These are phyloP conservation scores for Onychorhynchus coronatus DNA, from an alignment of 2,113 vertebrate species.

Conservation along the genomic window DNA sequence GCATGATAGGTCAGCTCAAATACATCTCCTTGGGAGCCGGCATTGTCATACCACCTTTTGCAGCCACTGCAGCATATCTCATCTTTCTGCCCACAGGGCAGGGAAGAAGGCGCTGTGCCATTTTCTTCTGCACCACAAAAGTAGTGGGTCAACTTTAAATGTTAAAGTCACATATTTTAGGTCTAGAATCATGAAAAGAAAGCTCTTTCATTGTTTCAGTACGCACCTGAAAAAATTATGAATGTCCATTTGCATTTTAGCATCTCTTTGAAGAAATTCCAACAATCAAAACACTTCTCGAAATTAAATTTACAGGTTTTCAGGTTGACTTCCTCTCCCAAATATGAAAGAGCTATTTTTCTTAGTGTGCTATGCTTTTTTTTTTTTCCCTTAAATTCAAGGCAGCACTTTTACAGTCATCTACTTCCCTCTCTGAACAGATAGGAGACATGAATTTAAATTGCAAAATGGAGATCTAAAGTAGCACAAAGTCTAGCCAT, in stretches of 20 bases:
- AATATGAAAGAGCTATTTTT: background rate
- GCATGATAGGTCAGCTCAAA: slow-evolving; percentile 31
- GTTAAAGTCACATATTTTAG: background rate
- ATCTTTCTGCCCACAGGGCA: background rate
- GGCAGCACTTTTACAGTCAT: background rate
- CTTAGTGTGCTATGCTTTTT: background rate
- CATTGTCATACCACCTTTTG: background rate
- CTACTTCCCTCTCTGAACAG: background rate
- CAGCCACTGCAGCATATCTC: background rate
- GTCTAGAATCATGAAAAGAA: background rate
- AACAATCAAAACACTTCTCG: background rate
- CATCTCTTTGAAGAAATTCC: background rate
- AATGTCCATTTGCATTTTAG: background rate
- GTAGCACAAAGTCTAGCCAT: background rate
- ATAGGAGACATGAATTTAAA: slow-evolving; percentile 21
- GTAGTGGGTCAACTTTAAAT: background rate
- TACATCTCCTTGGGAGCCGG: background rate
- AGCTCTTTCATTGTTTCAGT: background rate
- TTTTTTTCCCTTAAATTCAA: background rate
- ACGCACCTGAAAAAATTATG: background rate
- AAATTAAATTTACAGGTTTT: background rate
- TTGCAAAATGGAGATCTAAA: slow-evolving; percentile 11
- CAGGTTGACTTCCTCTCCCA: background rate
- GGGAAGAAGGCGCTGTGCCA: background rate
- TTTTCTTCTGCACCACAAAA: background rate